phyloP scores from a whole-genome alignment of 2,888 invertebrate genomes.

The Siphlonurus alternatus region DNA sequence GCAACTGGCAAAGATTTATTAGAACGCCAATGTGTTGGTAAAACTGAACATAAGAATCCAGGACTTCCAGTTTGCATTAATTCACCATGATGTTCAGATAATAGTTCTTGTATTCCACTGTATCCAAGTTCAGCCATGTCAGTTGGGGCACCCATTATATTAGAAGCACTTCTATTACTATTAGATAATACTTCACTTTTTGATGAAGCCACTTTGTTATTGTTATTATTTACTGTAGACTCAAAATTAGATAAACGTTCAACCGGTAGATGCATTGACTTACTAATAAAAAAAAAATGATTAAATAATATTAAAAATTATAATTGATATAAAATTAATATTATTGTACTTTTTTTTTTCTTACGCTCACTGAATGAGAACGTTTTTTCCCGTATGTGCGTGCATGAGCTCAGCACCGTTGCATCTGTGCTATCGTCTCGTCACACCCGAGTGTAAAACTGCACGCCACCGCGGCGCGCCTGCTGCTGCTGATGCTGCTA shows the following conservation, averaged over 20 bases:
- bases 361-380: background rate
- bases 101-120: slow-evolving; percentile 55
- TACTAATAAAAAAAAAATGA: too few relatives aligned
- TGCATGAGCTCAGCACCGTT: background rate
- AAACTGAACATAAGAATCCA: slow-evolving; percentile 79
- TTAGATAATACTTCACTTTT: too few relatives aligned
- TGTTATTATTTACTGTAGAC: background rate
- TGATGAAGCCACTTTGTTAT: too few relatives aligned
- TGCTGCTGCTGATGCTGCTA: slow-evolving; percentile 12
- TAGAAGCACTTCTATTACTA: background rate
- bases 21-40: slow-evolving; percentile 93
- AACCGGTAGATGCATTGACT: slow-evolving; percentile 41
- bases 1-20: slow-evolving; percentile 94
- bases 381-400: background rate
- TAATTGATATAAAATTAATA: too few relatives aligned
- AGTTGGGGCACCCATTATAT: background rate
- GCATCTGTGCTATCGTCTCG: background rate
- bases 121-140: slow-evolving; percentile 39
- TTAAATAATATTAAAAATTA: too few relatives aligned
- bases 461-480: background rate
- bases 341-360: background rate
- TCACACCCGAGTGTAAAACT: background rate
- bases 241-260: background rate
- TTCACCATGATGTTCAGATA: slow-evolving; percentile 82
- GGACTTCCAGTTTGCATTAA: slow-evolving; percentile 90